Percentiles rank a stretch among this genome's conserved stretches.
These are phyloP conservation scores for Agrochola lota DNA, from an alignment of 2,888 invertebrate genomes.

Conservation along the genomic window DNA sequence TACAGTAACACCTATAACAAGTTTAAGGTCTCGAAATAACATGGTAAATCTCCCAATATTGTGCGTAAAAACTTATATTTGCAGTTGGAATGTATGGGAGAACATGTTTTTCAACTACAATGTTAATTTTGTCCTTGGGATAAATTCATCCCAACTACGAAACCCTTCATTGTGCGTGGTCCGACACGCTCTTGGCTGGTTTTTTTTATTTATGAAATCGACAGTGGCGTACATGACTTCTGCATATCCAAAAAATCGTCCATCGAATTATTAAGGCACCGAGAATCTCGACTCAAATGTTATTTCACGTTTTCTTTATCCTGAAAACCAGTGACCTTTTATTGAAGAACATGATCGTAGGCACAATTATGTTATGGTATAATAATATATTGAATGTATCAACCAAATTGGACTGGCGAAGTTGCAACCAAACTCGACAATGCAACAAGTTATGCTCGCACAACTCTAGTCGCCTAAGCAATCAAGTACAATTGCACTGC, in stretches of 20 bases:
- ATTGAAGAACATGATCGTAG: background rate
- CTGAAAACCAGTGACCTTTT: background rate
- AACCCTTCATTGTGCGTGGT: too few species aligned
- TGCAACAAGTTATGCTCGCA: background rate
- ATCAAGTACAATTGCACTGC: constrained; percentile 48
- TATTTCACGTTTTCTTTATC: background rate
- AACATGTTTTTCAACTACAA: too few species aligned
- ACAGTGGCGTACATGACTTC: background rate
- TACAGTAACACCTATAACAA: too few species aligned
- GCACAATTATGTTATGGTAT: background rate
- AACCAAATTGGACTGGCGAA: background rate
- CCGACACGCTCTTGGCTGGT: too few species aligned
- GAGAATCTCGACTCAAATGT: background rate
- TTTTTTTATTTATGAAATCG: too few species aligned
- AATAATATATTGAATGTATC: background rate
- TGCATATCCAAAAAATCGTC: background rate
- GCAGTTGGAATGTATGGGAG: too few species aligned
- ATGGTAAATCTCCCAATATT: too few species aligned
- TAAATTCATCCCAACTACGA: too few species aligned
- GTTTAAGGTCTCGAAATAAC: too few species aligned
- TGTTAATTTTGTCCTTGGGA: too few species aligned
- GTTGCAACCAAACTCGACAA: background rate
- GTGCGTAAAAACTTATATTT: too few species aligned
- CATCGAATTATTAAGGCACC: background rate
- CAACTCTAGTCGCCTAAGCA: constrained; percentile 18